Base-by-base conservation (phyloP, 1,140 invertebrate species). In the Sinella curviseta region DNA sequence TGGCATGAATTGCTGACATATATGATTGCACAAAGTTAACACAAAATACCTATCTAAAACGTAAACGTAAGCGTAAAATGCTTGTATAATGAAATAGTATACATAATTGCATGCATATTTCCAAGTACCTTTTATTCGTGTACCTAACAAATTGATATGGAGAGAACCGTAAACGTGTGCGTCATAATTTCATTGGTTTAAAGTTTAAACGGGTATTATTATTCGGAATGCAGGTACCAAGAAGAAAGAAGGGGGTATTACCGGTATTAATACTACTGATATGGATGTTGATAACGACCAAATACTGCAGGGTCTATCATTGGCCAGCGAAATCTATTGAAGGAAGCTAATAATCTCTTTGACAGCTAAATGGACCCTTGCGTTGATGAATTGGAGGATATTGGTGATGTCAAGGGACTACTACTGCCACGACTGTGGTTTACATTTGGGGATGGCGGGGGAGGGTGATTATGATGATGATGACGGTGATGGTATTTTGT, bases 1-100 rank as follows among this genome's bases (percentile, higher is more conserved):
- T 77, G 54, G 57, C 76, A 60, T 30, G 26, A 77, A 20, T 33
- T 31, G 55, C 55, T 2, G 39, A 1, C 3, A 24, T 55, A 77
- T n/a, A 77, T 60, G 57, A 77, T 77, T 60, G 57, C 48, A 77
- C 54, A 60, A 34, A 31, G 76, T 60, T 60, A 65, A 55, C 26
- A 70, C 57, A 17, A 60, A 60, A 60, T 17, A n/a, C 24, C 57
- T 17, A 26, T 17, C 4, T 8, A 26, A 26, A 60, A 60, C 39
- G 39, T 48, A 48, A 48, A 48, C 57, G 14, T 60, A 60, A 60
- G 57, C 57, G 57, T 26, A 60, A 12, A 60, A 60, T 60, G 57
- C 24, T n/a, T n/a, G n/a, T n/a, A n/a, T n/a, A n/a, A n/a, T n/a
- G n/a, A n/a, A n/a, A n/a, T n/a, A n/a, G n/a, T n/a, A n/a, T n/a